These are phyloP conservation scores for Cladorhizidae sp. DNA, from an alignment of 37 sponge, comb jelly and placozoan species.

Conservation along the genomic window DNA sequence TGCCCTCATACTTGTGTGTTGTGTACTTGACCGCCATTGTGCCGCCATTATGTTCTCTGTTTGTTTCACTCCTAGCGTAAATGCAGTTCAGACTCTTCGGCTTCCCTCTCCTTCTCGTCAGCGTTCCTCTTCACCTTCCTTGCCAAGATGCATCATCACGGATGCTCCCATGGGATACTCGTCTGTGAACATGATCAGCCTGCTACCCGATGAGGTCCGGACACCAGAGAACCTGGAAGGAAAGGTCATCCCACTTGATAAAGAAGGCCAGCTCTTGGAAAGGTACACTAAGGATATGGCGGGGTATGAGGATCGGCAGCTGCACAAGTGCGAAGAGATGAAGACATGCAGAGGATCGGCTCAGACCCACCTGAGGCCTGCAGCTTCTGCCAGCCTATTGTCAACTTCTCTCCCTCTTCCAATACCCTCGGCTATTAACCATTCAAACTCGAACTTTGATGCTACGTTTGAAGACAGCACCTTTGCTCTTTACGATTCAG, in stretches of 20 bases:
- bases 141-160: too few species aligned
- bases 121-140: too few species aligned
- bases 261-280: background rate
- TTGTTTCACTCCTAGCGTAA: background rate
- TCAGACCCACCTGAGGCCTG: too few species aligned
- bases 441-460: too few species aligned
- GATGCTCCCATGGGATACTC: too few species aligned
- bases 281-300: background rate
- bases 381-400: too few species aligned
- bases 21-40: background rate
- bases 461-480: too few species aligned
- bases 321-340: background rate
- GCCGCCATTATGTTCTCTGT: background rate
- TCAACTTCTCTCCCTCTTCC: too few species aligned
- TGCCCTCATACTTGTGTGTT: background rate
- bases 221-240: constrained; percentile 31
- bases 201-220: constrained; percentile 27
- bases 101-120: too few species aligned
- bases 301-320: constrained; percentile 21
- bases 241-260: background rate
- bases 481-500: background rate
- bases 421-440: too few species aligned
- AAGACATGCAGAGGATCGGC: too few species aligned
- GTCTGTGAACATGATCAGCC: constrained; percentile 27
- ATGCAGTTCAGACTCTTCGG: background rate